These are phyloP conservation scores for Elysia crispata DNA, from an alignment of 2,888 invertebrate genomes.

Conservation along the genomic window DNA sequence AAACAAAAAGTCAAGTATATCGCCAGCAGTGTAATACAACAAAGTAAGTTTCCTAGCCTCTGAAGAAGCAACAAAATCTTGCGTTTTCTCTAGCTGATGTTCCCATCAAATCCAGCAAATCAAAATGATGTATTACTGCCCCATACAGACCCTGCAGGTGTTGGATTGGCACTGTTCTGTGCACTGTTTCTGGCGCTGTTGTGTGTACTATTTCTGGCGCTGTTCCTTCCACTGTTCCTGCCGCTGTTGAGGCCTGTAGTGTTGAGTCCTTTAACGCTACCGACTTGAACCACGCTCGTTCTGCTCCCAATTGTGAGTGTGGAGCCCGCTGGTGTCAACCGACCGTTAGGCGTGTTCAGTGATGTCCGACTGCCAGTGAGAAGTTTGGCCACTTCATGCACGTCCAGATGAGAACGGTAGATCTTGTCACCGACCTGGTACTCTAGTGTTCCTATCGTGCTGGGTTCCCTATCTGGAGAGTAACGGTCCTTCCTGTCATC, in stretches of 20 bases:
- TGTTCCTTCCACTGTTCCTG: neutral
- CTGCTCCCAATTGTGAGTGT: conserved; percentile 40
- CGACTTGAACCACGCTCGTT: conserved; percentile 19
- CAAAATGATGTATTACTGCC: conserved; percentile 41
- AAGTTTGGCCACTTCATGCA: conserved; percentile 47
- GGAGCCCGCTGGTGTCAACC: conserved; percentile 24
- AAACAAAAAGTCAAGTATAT: too few species aligned
- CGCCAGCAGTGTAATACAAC: too few species aligned
- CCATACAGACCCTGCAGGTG: conserved; percentile 31
- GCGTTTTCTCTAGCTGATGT: too few species aligned
- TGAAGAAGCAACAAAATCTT: too few species aligned
- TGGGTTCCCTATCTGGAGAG: conserved; percentile 32
- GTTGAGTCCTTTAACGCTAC: neutral
- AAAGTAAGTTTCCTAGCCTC: too few species aligned
- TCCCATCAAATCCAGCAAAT: neutral
- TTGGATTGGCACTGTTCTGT: conserved; percentile 13
- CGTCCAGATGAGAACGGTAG: conserved; percentile 43
- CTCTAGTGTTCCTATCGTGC: conserved; percentile 32
- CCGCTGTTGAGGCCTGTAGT: neutral
- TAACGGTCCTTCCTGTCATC: conserved; percentile 46
- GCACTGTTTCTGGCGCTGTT: neutral
- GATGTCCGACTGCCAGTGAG: conserved; percentile 46
- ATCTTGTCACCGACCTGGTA: conserved; percentile 40
- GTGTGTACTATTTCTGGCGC: neutral
- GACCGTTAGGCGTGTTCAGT: conserved; percentile 39